Base-by-base conservation (phyloP, 2,113 vertebrate species). In the Plectropomus leopardus region DNA sequence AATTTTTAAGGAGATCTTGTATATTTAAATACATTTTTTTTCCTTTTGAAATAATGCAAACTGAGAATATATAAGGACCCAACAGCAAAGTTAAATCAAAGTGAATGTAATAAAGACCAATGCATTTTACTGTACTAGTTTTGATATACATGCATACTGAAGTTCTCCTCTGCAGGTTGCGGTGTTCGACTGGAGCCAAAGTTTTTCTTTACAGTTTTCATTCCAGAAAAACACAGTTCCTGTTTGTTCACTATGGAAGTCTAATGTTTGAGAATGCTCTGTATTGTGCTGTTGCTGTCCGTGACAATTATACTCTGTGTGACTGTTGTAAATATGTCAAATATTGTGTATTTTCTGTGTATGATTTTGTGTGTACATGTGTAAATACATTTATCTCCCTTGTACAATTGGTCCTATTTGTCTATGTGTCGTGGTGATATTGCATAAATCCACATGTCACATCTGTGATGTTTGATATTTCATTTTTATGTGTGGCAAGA, bases 261-360 rank as follows among this genome's bases (percentile, higher is more conserved):
- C 64, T 85, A 50, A 66, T 47, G 75, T 91, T 16, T 87, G 77
- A 86, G 90, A 92, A 88, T 93, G 92, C 79, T 88, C 68, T 73
- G 84, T 94, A 28, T 83, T 54, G 88, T 93, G 84, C 68, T 23
- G 82, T 85, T 67, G 50, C 36, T 1, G 85, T 91, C 74, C 81
- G 88, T 92, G 86, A 72, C 69, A 72, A 69, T 28, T 88, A 57
- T 78, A 70, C 72, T 54, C 50, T n/a, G 80, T 80, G 83, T 86
- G 86, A 48, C 61, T 78, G 81, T 79, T 92, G 90, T 90, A 92
- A 87, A 93, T 91, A 94, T 87, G 82, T 81, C 45, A 87, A 26
- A 90, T 86, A 88, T 74, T 50, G 76, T 83, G 87, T 79, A 83
- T 91, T 93, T 91, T 88, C 80, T 73, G 87, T 90, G 88, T 84